Percentiles rank a stretch among this genome's conserved stretches.
Evolutionary conservation across 2,113 vertebrate species (phyloP).

Genomic region (Hyperopisus bebe): DNA sequence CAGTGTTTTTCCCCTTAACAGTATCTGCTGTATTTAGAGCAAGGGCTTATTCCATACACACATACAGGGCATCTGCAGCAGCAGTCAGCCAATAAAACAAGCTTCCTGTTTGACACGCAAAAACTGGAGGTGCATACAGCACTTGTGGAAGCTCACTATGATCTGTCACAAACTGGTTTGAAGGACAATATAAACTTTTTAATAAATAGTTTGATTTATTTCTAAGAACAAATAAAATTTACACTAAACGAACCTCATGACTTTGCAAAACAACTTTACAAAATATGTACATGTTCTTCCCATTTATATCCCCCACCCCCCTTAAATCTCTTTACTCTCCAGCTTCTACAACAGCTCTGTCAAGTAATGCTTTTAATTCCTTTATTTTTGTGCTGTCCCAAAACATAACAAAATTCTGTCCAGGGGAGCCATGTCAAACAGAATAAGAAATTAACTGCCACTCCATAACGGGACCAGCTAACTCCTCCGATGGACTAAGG

Average conservation of each 20-base stretch:
- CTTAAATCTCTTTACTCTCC: constrained; percentile 41
- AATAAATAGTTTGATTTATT: constrained; percentile 78
- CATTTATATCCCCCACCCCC: constrained; percentile 64
- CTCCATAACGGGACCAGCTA: constrained; percentile 38
- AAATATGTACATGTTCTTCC: constrained; percentile 60
- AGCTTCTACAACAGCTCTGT: background rate
- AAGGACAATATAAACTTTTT: constrained; percentile 84
- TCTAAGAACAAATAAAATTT: constrained; percentile 75
- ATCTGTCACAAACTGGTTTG: constrained; percentile 68
- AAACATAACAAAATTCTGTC: constrained; percentile 43
- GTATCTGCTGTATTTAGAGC: background rate
- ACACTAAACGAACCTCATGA: constrained; percentile 70
- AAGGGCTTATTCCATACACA: background rate
- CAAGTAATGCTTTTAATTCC: constrained; percentile 5
- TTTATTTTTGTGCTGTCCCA: constrained; percentile 17
- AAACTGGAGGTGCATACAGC: background rate
- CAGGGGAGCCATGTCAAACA: constrained; percentile 47
- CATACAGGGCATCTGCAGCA: background rate
- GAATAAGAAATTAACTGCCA: constrained; percentile 50
- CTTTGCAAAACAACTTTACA: constrained; percentile 68
- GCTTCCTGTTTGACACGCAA: background rate
- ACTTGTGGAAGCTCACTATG: background rate
- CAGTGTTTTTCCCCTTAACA: constrained; percentile 22
- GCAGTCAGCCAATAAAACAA: background rate
- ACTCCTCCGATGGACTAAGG: constrained; percentile 51